phyloP scores from a whole-genome alignment of 2,888 invertebrate genomes.

The Athalia rosae region DNA sequence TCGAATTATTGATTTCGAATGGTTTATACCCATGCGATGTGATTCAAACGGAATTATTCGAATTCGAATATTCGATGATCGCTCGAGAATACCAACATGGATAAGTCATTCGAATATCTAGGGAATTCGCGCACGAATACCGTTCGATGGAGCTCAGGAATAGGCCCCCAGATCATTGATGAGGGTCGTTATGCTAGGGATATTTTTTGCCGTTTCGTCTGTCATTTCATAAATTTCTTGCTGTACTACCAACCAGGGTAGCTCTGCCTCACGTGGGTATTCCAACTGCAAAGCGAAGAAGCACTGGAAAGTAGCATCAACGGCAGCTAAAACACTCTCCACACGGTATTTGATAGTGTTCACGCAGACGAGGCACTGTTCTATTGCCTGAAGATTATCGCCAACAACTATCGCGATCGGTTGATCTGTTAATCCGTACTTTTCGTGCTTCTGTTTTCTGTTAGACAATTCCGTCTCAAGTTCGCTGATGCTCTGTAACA shows the following conservation, averaged over 20 bases:
- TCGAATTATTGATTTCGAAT: too few relatives aligned
- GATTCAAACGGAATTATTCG: too few relatives aligned
- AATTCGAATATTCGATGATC: too few relatives aligned
- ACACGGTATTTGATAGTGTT: not conserved
- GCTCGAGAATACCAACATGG: too few relatives aligned
- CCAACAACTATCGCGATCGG: not conserved
- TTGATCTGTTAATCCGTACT: not conserved
- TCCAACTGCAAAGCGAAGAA: not conserved
- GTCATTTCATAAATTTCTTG: not conserved
- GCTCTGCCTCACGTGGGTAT: not conserved
- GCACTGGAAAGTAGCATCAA: not conserved
- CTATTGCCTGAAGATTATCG: not conserved
- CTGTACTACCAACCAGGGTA: not conserved
- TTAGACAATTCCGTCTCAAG: not conserved
- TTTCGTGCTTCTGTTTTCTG: not conserved
- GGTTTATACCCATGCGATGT: too few relatives aligned
- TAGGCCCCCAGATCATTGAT: not conserved
- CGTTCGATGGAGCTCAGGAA: too few relatives aligned
- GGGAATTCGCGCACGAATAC: too few relatives aligned
- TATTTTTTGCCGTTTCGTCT: not conserved
- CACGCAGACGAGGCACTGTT: not conserved
- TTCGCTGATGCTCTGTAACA: not conserved
- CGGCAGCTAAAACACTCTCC: not conserved
- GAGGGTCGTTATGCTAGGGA: not conserved
- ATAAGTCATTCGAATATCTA: too few relatives aligned